Base-by-base conservation (phyloP, 2,888 invertebrate species). In the Hedya salicella region DNA sequence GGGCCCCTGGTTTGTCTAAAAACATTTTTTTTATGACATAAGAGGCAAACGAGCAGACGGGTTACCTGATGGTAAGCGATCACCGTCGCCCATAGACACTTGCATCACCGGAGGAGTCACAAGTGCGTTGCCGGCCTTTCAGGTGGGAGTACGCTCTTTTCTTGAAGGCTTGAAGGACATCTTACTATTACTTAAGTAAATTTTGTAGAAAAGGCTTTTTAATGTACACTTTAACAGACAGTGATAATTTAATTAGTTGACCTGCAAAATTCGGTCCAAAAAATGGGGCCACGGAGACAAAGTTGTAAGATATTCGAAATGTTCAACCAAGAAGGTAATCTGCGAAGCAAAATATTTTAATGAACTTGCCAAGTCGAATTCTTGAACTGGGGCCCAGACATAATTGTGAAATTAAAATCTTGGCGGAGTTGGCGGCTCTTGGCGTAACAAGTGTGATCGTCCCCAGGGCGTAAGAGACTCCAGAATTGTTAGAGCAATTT, bases 271-370 rank as follows among this genome's bases (percentile, higher is more conserved):
- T n/a, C 39, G 30, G 21, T 44, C 17, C 19, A 13, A 54, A 32
- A 54, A 61, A 66, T 42, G 13, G 19, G 32, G 48, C 39, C 61
- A 32, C 48, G 68, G 67, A 71, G 69, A 70, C 62, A 70, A 65
- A 68, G 66, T 63, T 68, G 67, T 70, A 78, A 75, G 75, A 77
- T 75, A 76, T 78, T 75, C 73, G 60, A 77, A 77, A 75, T 70
- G 70, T 75, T 72, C 70, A 69, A 67, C 78, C 70, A 71, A 78
- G 61, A 53, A 66, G 66, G 79, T 83, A 83, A 80, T 82, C 79
- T 77, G 77, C 76, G 72, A 70, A 75, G 80, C 76, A 78, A 85
- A 87, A 86, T 85, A 85, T 87, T 87, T 87, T 86, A 87, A 88
- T 86, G 82, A 86, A 86, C 78, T 83, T 78, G 72, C 74, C 68